A percentile compares a stretch with the other conserved stretches of the same genome.
Conservation (phyloP, 2,113 vertebrate species). For the Forbesichthys papilliferus region DNA sequence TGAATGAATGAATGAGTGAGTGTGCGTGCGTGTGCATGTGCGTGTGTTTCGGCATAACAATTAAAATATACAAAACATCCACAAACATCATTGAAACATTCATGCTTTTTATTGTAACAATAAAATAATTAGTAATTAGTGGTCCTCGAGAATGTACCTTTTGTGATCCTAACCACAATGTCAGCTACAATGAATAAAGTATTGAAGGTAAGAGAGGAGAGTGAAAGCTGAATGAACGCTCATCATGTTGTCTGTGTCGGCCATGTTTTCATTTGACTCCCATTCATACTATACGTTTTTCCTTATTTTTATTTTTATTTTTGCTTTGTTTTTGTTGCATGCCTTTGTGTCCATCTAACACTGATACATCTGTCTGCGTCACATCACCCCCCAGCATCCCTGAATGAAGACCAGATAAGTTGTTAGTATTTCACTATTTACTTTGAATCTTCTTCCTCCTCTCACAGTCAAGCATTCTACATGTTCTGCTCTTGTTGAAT, state of each 20-base stretch:
- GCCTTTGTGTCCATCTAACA: constrained; percentile 63
- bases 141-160: no score
- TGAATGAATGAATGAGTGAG: background rate
- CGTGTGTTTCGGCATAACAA: background rate
- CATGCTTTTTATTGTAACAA: no score
- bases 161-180: no score
- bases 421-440: background rate
- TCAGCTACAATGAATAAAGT: no score
- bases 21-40: background rate
- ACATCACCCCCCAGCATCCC: constrained; percentile 71
- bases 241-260: constrained; percentile 7
- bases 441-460: no score
- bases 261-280: constrained; percentile 37
- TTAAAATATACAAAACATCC: background rate
- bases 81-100: no score
- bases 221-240: background rate
- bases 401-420: constrained; percentile 75
- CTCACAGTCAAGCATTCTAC: background rate
- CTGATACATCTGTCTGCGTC: constrained; percentile 69
- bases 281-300: constrained; percentile 50
- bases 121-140: no score
- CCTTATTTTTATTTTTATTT: constrained; percentile 33
- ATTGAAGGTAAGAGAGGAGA: background rate
- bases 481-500: background rate
- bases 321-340: constrained; percentile 48